Evolutionary conservation across 2,888 invertebrate species (phyloP).

Genomic region (Dendrolimus pini): DNA sequence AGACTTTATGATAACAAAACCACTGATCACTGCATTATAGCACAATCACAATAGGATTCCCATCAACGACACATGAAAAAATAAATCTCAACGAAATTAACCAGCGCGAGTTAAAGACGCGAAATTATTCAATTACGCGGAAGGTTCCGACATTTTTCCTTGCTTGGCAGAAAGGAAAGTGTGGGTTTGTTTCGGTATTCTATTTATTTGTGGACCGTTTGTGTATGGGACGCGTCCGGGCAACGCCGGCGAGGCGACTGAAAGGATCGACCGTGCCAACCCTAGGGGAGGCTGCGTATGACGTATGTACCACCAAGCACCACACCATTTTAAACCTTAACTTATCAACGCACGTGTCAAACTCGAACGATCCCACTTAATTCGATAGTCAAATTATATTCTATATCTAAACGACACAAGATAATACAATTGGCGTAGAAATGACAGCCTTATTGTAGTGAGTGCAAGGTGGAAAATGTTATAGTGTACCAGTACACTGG

Average conservation of each 20-base stretch:
- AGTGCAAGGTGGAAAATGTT: conserved; percentile 26
- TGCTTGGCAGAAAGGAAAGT: conserved; percentile 50
- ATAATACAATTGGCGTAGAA: conserved; percentile 15
- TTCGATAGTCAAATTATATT: conserved; percentile 34
- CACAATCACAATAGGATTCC: conserved; percentile 26
- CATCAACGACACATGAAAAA: conserved; percentile 23
- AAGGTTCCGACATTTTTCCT: conserved; percentile 51
- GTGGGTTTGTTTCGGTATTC: conserved; percentile 48
- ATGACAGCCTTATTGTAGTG: conserved; percentile 23
- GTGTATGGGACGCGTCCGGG: conserved; percentile 56
- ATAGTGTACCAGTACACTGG: conserved; percentile 15
- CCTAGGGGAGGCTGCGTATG: conserved; percentile 73
- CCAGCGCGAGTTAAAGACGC: conserved; percentile 57
- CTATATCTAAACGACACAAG: conserved; percentile 33
- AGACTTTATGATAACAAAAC: conserved; percentile 16
- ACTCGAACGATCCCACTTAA: conserved; percentile 12
- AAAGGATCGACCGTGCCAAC: conserved; percentile 69
- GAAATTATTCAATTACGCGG: conserved; percentile 37
- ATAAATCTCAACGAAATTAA: conserved; percentile 63
- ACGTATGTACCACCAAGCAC: conserved; percentile 13
- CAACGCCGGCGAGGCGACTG: conserved; percentile 71
- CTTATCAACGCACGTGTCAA: neutral
- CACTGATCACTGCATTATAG: conserved; percentile 21
- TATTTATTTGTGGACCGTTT: conserved; percentile 33
- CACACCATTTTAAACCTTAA: neutral